Base-by-base conservation (phyloP, 2,888 invertebrate genomes). In the Eilema caniola region DNA sequence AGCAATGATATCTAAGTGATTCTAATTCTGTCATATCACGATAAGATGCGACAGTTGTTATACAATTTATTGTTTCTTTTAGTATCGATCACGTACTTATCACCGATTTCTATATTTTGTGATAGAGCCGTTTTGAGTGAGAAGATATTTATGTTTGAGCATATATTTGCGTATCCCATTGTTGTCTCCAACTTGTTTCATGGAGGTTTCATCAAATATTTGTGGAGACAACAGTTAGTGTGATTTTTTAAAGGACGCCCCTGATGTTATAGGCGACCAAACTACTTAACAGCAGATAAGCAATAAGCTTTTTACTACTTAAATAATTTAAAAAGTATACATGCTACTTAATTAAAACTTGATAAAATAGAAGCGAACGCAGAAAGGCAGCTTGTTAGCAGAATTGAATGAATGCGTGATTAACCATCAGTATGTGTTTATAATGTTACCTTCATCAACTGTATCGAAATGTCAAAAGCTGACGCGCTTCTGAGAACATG, bases 381-480 rank as follows among this genome's bases (percentile, higher is more conserved):
- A 11, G 31, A 25, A 64, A 25, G 61, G 24, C 62, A 62, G 23
- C 24, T 69, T 75, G 72, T 76, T 73, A 76, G 57, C 66, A 64
- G 41, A 28, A 59, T 70, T 73, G 67, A 74, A 74, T 77, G 61
- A 73, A 79, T 71, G 75, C 66, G 57, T 79, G 70, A 86, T 84
- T 80, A 77, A 80, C 81, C 76, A 82, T 81, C 86, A 79, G 80
- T 75, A 71, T 78, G 78, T 74, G 73, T n/a, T 47, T 47, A 24
- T 24, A 57, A 14, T 83, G 75, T 83, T 83, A 81, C 87, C 88
- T 87, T 82, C 85, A 80, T 86, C 86, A 86, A 80, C 68, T 73
- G 78, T 86, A 84, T 84, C 81, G 79, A 84, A 79, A 82, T 86
- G 86, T 84, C 86, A 85, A 79, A 83, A 83, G 76, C 76, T 72